A percentile compares a stretch with the other conserved stretches of the same genome.
phyloP scores from a whole-genome alignment of 2,888 invertebrate genomes.

The Tyria jacobaeae region DNA sequence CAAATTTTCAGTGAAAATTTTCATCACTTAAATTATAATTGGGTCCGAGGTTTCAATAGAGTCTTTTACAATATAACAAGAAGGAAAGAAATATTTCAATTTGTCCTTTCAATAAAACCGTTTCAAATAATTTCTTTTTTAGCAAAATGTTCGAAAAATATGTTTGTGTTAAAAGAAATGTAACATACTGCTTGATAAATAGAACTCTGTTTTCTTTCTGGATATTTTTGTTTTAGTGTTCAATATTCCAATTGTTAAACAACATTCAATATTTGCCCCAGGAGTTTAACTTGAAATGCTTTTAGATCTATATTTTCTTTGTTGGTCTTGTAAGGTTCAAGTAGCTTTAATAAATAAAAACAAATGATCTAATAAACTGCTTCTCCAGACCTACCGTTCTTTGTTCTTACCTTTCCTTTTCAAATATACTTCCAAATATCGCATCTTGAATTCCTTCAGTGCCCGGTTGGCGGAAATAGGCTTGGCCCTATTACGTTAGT shows the following conservation, averaged over 20 bases:
- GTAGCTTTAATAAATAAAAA: background rate
- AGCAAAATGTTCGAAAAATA: background rate
- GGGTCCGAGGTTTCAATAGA: constrained; percentile 11
- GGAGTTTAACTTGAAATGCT: background rate
- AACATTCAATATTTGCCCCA: background rate
- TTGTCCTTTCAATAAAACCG: background rate
- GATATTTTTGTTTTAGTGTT: background rate
- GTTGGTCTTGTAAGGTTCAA: background rate
- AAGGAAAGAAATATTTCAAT: constrained; percentile 1
- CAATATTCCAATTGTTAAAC: background rate
- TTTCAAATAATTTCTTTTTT: background rate
- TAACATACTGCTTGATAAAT: background rate
- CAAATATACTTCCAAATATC: no score
- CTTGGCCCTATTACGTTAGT: no score
- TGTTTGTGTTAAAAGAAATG: background rate
- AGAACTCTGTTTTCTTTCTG: background rate
- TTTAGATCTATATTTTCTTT: background rate
- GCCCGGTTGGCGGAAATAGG: no score
- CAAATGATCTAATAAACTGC: no score
- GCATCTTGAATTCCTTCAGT: no score
- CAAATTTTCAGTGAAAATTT: constrained; percentile 14
- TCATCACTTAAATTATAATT: constrained; percentile 28
- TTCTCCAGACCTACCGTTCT: no score
- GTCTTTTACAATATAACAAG: constrained; percentile 10
- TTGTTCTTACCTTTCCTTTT: no score